Base-by-base conservation (phyloP, 2,797 vertebrate species). In the Melanotaenia trifasciata region DNA sequence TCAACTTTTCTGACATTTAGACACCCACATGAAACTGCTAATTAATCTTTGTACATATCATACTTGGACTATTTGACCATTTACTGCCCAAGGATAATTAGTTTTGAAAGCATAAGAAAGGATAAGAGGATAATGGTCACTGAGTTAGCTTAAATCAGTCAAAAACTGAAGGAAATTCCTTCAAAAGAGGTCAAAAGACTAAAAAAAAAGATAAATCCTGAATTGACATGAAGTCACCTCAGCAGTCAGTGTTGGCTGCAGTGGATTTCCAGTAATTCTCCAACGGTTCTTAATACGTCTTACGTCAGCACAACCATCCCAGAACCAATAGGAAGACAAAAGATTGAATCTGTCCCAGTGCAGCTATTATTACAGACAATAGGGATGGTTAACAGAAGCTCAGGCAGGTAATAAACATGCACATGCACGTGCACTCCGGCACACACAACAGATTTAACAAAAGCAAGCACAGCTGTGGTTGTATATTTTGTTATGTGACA, bases 391-490 rank as follows among this genome's bases (percentile, higher is more conserved):
- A 47, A 77, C 50, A 61, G 24, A 43, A 72, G 66, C 57, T 70
- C 33, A 60, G 58, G 64, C 51, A 71, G 61, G 75, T 75, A 45
- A 66, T 20, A 57, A 63, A 69, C 70, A 51, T 36, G 67, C 58
- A 47, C 66, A 62, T 45, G 60, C 61, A 59, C 0, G 14, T 24
- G 35, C 45, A 67, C 36, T 12, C 38, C 13, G 51, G 56, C 71
- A 62, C 51, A 63, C 8, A 54, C 30, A 30, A 30, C 5, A 50
- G 6, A 70, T 38, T 74, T 28, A 73, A 30, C 18, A 38, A 50
- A 33, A 72, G 57, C 40, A 78, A 85, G 81, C 82, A 75, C 66
- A 76, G 84, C 80, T 79, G 87, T 3, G 57, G 76, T 66, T 24
- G 67, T 53, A 54, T 40, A 63, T 79, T 70, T 75, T 56, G 67